A percentile compares a stretch with the other conserved stretches of the same genome.
Evolutionary conservation across 2,888 invertebrate genomes (phyloP).

Genomic region (Sarcophaga subvicina): DNA sequence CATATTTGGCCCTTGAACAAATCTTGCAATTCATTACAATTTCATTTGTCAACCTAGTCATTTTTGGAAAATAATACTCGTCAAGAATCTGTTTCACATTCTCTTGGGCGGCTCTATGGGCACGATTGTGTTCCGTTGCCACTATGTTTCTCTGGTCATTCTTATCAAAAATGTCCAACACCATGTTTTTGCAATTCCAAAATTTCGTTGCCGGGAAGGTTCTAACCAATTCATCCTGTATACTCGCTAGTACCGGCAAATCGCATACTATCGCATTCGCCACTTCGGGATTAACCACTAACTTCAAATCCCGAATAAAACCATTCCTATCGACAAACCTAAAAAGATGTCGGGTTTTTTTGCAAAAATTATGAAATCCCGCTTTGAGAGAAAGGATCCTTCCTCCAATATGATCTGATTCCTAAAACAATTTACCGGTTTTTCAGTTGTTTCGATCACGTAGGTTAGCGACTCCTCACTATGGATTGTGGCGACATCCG

Average conservation of each 20-base stretch:
- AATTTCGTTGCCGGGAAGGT: constrained; percentile 52
- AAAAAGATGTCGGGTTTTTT: constrained; percentile 24
- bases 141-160: constrained; percentile 34
- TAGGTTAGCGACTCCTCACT: constrained; percentile 66
- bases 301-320: constrained; percentile 22
- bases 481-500: constrained; percentile 39
- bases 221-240: constrained; percentile 51
- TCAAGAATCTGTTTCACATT: constrained; percentile 68
- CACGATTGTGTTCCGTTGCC: constrained; percentile 31
- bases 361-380: not conserved
- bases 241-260: constrained; percentile 51
- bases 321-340: constrained; percentile 36
- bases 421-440: constrained; percentile 63
- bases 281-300: constrained; percentile 47
- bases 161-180: not conserved
- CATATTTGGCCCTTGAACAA: constrained; percentile 65
- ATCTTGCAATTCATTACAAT: constrained; percentile 60
- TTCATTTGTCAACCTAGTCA: constrained; percentile 49
- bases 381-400: constrained; percentile 40
- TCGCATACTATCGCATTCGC: constrained; percentile 62
- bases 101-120: constrained; percentile 67
- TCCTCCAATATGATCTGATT: constrained; percentile 65
- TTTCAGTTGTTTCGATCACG: constrained; percentile 66
- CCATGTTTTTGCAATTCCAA: constrained; percentile 45
- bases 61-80: constrained; percentile 58